Base-by-base conservation (phyloP, 1,140 invertebrate species). In the Drosophila persimilis region DNA sequence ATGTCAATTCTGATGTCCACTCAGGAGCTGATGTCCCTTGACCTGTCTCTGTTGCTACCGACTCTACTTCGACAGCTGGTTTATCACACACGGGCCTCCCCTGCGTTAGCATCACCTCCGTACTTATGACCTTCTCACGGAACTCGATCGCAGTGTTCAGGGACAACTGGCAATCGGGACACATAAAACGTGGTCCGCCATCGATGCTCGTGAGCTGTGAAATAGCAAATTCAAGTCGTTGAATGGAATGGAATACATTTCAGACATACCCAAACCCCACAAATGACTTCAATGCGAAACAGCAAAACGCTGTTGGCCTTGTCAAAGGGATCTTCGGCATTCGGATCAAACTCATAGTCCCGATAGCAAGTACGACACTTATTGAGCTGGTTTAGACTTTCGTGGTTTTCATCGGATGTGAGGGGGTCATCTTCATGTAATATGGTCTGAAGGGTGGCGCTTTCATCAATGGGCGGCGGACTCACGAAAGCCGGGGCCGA, bases 251-350 rank as follows among this genome's bases (percentile, higher is more conserved):
- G 8, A 31, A 31, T 31, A 8, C 8, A 8, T 0, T 1, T 17
- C 2, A 1, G 8, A 77, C 61, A n/a, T 11, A 85, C 81, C 83
- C 77, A 88, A 29, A 85, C 72, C 2, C 81, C 81, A 5, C 83
- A 88, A 5, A 85, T 81, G 13, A 83, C 83, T 88, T 85, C 81
- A 4, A 85, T 83, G 51, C 88, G 81, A 46, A 71, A 81, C 5
- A 85, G 56, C 43, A 88, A 53, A 1, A 88, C 64, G 6, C 59
- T 71, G 31, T 85, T 88, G 13, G 63, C 29, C 3, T 70, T 50
- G 3, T 63, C 48, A 20, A 62, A 61, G 0, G 88, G 64, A 62
- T 85, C 71, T 47, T 86, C 86, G 6, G 47, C 51, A 5, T 22
- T 56, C 3, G 46, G 52, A 61, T 63, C 69, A 6, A 54, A 31